phyloP scores from a whole-genome alignment of 2,113 vertebrate genomes.

The Platichthys stellatus region DNA sequence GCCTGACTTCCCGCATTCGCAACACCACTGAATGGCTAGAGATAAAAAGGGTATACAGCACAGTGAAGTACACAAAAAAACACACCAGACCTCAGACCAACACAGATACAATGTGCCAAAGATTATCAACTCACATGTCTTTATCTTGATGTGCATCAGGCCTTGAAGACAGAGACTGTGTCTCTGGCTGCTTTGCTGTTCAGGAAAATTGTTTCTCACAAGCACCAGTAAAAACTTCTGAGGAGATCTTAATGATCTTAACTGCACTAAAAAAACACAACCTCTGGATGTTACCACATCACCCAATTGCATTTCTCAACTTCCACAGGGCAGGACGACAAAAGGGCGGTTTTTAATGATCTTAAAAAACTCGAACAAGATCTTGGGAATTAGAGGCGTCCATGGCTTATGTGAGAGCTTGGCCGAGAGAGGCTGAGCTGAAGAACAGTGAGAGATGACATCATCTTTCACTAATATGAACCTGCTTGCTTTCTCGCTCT shows the following conservation, averaged over 20 bases:
- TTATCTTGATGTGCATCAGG: conserved; percentile 10
- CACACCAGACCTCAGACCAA: conserved; percentile 1
- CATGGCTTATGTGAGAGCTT: conserved; percentile 37
- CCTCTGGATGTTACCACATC: neutral
- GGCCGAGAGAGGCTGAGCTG: conserved; percentile 29
- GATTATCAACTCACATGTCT: conserved; percentile 1
- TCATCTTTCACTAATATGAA: conserved; percentile 70
- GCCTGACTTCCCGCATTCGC: conserved; percentile 35
- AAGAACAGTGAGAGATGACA: conserved; percentile 55
- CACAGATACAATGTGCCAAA: too few species aligned
- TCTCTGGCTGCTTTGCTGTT: conserved; percentile 12
- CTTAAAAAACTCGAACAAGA: conserved; percentile 20
- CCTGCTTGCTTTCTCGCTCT: conserved; percentile 49
- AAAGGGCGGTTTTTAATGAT: conserved; percentile 18
- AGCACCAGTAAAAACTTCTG: conserved; percentile 13
- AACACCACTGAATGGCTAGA: conserved; percentile 15
- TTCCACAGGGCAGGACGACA: conserved; percentile 24
- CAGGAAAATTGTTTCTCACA: conserved; percentile 11
- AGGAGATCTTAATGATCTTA: conserved; percentile 7
- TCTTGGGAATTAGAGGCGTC: conserved; percentile 35
- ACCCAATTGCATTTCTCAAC: conserved; percentile 7
- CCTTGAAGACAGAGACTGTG: neutral
- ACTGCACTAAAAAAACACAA: conserved; percentile 7
- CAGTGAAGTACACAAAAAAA: conserved; percentile 31
- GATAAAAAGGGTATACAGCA: conserved; percentile 19